A percentile compares a stretch with the other conserved stretches of the same genome.
Evolutionary conservation across 2,888 invertebrate species (phyloP).

Genomic region (Iselma pallidipennis): DNA sequence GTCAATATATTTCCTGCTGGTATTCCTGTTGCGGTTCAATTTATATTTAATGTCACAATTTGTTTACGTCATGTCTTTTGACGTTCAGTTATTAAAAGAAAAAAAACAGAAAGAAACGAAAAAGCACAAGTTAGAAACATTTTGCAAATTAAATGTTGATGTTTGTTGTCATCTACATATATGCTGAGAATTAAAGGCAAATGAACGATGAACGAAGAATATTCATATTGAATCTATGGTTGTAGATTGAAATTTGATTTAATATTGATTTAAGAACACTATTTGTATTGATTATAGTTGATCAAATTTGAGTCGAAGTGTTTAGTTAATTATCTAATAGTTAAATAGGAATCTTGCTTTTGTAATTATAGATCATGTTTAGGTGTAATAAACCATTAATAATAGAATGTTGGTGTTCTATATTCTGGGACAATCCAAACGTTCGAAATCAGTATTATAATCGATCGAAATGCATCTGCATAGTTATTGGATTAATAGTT

Average conservation of each 20-base stretch:
- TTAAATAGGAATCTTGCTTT: neutral
- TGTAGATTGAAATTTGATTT: too few relatives aligned
- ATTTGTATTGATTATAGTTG: neutral
- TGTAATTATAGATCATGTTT: neutral
- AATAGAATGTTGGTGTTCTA: neutral
- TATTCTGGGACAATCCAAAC: neutral
- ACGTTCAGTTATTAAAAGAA: constrained; percentile 27
- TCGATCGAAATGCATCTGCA: neutral
- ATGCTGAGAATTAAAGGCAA: too few relatives aligned
- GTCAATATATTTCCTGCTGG: constrained; percentile 9
- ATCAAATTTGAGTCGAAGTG: neutral
- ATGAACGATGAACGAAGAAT: too few relatives aligned
- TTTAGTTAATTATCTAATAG: neutral
- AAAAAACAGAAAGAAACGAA: neutral
- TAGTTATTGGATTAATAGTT: neutral
- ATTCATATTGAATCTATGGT: too few relatives aligned
- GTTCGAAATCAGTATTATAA: neutral
- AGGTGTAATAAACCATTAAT: neutral
- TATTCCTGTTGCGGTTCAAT: constrained; percentile 14
- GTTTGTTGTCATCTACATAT: constrained; percentile 3
- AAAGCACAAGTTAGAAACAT: neutral
- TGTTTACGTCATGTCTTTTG: constrained; percentile 30
- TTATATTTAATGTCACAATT: constrained; percentile 31
- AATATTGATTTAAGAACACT: too few relatives aligned
- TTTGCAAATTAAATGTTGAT: constrained; percentile 10